Conservation (phyloP, 2,888 invertebrate species). For the Xestia rhomboidea region DNA sequence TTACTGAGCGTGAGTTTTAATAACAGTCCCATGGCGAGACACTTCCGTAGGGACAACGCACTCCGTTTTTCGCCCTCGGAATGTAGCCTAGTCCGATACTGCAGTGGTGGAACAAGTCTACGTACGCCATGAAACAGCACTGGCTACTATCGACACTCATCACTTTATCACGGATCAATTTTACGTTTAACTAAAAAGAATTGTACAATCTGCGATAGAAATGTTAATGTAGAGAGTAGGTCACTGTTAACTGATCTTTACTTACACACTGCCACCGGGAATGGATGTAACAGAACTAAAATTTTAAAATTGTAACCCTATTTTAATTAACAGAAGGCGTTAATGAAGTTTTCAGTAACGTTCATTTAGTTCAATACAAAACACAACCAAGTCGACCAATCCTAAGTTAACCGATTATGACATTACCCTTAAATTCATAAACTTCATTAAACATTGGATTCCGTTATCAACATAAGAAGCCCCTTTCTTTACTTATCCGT, state of each 20-base stretch:
- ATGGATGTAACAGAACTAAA: background rate
- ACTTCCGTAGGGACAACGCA: background rate
- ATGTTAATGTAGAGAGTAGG: background rate
- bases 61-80: background rate
- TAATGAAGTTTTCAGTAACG: background rate
- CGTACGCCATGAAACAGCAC: background rate
- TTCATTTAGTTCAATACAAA: background rate
- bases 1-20: background rate
- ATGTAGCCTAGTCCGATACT: too few species aligned
- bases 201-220: background rate
- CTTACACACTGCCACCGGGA: background rate
- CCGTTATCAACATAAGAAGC: background rate
- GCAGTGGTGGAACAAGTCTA: background rate
- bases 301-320: background rate
- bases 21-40: background rate
- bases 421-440: background rate
- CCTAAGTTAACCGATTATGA: background rate
- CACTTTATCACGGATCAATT: background rate
- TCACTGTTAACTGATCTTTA: background rate
- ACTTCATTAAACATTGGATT: background rate
- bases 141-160: background rate
- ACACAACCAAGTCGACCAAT: too few species aligned
- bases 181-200: background rate
- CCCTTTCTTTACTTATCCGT: constrained; percentile 3
- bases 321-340: background rate